Evolutionary conservation across 2,888 invertebrate species (phyloP), one percentile per base, ranked within the genome.

Genomic region (Odontocolon sp.): DNA sequence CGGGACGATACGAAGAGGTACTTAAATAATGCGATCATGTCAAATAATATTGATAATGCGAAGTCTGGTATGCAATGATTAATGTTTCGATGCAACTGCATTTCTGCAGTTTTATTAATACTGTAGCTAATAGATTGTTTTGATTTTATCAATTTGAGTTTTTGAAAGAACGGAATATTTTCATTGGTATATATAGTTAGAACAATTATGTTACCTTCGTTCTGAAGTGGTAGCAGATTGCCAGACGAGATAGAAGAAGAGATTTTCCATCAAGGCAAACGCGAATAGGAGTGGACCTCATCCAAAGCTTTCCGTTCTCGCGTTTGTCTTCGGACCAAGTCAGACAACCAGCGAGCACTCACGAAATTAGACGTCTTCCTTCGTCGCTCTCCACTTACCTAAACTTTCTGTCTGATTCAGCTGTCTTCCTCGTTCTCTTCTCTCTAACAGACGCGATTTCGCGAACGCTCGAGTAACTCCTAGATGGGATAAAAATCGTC

Each of bases 331-430:
- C 42, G 50, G 61, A 16, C 26, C 23, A 23, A 8, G 68, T 50
- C 28, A 16, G 28, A 40, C 28, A 42, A 40, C 16, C 40, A 28
- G 16, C 59, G 18, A 42, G 77, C 77, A 77, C 77, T 77, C 59
- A 77, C 71, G 68, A 68, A 77, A 77, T 77, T 77, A 77, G 68
- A 68, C 68, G 57, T 57, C 50, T 36, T 36, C 14, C 23, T 23
- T 40, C 50, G 50, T 42, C 40, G 26, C 45, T 38, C 54, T 57
- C 18, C 9, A 33, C 1, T 42, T 67, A 28, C 14, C 63, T 2
- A 33, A 63, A 63, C 11, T 42, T 40, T 14, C 21, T 26, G 21
- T 21, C 42, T 59, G 14, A 11, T 14, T n/a, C 40, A n/a, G 45
- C 26, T 42, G 47, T 28, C 28, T 63, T 57, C 63, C 54, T 50